Percentiles rank a stretch among this genome's conserved stretches.
Conservation (phyloP, 1,140 invertebrate species). For the Anastatus disparis region DNA sequence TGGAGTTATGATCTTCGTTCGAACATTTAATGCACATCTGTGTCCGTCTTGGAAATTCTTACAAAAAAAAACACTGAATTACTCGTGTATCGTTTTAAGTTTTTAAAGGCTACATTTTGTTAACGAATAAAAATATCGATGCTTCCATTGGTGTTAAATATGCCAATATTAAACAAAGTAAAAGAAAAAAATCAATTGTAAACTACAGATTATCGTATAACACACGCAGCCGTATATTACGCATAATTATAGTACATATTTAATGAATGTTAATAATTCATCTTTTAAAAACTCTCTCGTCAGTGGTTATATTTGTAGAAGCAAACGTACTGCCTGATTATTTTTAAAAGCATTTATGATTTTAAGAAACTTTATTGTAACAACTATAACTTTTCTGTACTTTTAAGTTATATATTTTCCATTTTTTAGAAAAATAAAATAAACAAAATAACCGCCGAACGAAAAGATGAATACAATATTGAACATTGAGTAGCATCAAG, state of each 20-base stretch:
- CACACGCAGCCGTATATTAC: slow-evolving; percentile 33
- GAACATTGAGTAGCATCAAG: slow-evolving; percentile 15
- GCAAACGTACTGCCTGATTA: slow-evolving; percentile 44
- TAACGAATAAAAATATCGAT: slow-evolving; percentile 36
- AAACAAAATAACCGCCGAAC: slow-evolving; percentile 6
- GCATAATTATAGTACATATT: slow-evolving; percentile 47
- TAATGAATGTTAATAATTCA: slow-evolving; percentile 47
- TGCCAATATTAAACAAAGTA: slow-evolving; percentile 47
- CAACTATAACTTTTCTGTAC: not conserved
- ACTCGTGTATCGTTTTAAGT: slow-evolving; percentile 6
- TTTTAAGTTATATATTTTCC: slow-evolving; percentile 10
- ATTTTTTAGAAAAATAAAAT: not conserved
- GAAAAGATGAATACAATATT: slow-evolving; percentile 7
- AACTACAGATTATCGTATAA: slow-evolving; percentile 5
- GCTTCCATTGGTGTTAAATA: slow-evolving; percentile 55
- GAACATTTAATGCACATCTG: not conserved
- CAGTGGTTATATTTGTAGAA: slow-evolving; percentile 43
- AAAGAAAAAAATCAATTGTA: slow-evolving; percentile 42
- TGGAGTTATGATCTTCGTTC: slow-evolving; percentile 17
- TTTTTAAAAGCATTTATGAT: slow-evolving; percentile 48
- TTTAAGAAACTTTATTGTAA: slow-evolving; percentile 22
- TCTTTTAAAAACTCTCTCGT: slow-evolving; percentile 50
- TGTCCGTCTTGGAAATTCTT: slow-evolving; percentile 3
- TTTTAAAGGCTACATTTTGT: not conserved
- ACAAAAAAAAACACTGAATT: slow-evolving; percentile 12